Evolutionary conservation across 2,113 vertebrate genomes (phyloP).

Genomic region (Chionomys nivalis): DNA sequence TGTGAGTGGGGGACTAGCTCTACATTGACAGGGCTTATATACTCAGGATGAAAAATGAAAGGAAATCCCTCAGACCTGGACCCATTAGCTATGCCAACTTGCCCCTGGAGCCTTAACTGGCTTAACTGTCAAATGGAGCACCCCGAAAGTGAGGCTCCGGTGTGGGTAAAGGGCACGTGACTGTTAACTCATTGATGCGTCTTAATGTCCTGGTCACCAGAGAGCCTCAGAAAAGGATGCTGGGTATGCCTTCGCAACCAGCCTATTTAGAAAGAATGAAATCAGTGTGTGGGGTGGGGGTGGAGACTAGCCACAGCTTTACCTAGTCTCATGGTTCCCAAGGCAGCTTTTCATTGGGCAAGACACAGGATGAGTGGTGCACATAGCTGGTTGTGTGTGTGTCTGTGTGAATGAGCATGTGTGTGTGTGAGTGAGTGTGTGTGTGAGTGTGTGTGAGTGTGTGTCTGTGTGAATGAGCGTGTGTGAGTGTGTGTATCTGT

Average conservation of each 20-base stretch:
- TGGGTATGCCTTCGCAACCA: not conserved
- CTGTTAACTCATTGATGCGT: not conserved
- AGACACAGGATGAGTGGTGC: too few species aligned
- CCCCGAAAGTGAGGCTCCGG: not conserved
- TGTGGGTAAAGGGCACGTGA: not conserved
- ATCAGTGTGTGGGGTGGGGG: not conserved
- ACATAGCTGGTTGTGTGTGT: not conserved
- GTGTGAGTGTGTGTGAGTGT: not conserved
- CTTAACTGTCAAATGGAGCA: not conserved
- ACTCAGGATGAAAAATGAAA: not conserved
- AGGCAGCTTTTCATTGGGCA: not conserved
- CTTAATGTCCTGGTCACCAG: not conserved
- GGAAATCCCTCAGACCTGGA: not conserved
- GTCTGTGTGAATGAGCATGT: not conserved
- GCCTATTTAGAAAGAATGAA: not conserved
- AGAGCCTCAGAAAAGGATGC: not conserved
- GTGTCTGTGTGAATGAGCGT: too few species aligned
- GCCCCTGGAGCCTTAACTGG: not conserved
- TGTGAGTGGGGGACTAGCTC: not conserved
- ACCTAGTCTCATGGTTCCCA: too few species aligned
- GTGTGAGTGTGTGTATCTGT: not conserved
- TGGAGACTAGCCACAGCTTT: not conserved
- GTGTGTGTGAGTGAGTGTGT: not conserved
- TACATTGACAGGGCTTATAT: fast-evolving
- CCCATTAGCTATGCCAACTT: not conserved